Percentiles rank a stretch among this genome's conserved stretches.
phyloP scores from a whole-genome alignment of 2,113 vertebrate species.

The Thamnophis sirtalis region DNA sequence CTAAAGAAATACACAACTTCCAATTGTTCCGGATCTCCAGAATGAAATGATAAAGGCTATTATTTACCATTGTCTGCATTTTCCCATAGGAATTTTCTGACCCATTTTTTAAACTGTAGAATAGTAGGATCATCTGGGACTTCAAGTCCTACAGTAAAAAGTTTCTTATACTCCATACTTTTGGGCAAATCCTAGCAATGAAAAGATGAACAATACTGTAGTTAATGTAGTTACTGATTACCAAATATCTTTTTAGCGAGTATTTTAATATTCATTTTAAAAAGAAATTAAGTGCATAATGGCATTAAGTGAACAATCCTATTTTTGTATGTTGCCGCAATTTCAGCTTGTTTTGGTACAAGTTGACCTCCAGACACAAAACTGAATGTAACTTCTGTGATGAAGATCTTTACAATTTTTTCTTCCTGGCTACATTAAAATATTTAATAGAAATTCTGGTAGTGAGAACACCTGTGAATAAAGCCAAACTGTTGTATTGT shows the following conservation, averaged over 20 bases:
- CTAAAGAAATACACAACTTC: background rate
- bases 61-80: constrained; percentile 70
- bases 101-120: constrained; percentile 72
- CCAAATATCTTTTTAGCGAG: background rate
- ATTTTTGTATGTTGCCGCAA: background rate
- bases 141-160: constrained; percentile 70
- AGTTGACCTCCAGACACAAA: background rate
- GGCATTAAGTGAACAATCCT: background rate
- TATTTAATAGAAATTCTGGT: background rate
- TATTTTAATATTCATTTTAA: background rate
- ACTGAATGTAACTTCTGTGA: background rate
- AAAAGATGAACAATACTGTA: constrained; percentile 8
- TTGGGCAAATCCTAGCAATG: constrained; percentile 69
- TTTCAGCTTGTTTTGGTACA: background rate
- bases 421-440: background rate
- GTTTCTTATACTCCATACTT: constrained; percentile 70
- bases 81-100: constrained; percentile 71
- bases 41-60: constrained; percentile 9
- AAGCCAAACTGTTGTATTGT: background rate
- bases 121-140: constrained; percentile 72
- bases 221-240: constrained; percentile 26
- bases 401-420: background rate
- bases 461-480: background rate
- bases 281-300: constrained; percentile 11
- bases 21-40: background rate